Percentiles rank a stretch among this genome's conserved stretches.
Evolutionary conservation across 2,113 vertebrate genomes (phyloP).

Genomic region (Cyrtonyx montezumae): DNA sequence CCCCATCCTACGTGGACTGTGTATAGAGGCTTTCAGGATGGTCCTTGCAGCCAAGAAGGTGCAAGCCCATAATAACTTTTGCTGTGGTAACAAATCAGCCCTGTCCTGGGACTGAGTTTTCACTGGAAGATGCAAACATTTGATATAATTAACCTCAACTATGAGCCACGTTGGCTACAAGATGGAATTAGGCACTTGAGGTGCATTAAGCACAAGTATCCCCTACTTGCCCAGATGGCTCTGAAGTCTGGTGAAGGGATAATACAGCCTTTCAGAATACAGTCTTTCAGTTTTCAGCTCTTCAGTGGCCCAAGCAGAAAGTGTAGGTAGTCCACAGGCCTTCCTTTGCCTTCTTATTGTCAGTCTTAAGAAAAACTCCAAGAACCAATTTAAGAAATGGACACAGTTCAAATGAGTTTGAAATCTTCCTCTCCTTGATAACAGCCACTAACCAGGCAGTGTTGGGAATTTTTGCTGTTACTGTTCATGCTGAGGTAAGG

Average conservation of each 20-base stretch:
- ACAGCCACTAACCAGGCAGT: not conserved
- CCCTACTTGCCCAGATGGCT: not conserved
- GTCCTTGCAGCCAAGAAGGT: not conserved
- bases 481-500: not conserved
- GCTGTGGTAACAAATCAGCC: slow-evolving; percentile 3
- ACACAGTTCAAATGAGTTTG: fast-evolving
- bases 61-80: not conserved
- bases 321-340: not conserved
- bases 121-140: not conserved
- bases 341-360: not conserved
- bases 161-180: not conserved
- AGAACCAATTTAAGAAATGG: not conserved
- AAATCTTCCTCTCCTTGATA: not conserved
- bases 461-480: not conserved
- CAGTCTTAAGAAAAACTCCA: not conserved
- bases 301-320: not conserved
- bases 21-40: not conserved
- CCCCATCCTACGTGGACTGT: fast-evolving
- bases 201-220: not conserved
- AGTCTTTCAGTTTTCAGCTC: not conserved
- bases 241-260: not conserved
- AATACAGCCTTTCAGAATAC: not conserved
- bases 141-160: not conserved
- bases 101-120: not conserved
- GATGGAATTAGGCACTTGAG: not conserved